Conservation (phyloP, 2,888 invertebrate species). For the Tupiocoris notatus region DNA sequence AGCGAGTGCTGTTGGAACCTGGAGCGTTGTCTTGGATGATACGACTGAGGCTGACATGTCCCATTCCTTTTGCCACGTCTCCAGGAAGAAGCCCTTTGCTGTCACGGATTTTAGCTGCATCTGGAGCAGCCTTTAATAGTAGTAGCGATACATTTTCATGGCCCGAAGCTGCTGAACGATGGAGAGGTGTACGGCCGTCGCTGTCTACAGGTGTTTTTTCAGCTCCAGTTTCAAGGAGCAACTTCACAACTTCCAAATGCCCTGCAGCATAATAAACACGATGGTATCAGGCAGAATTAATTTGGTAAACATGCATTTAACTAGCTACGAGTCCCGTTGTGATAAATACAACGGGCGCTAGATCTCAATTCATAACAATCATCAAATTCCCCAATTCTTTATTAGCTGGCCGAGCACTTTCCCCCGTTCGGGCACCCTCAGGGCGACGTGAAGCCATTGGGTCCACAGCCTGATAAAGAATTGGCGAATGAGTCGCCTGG, state of each 20-base stretch:
- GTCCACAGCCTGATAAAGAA: too few species aligned
- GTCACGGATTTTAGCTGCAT: conserved; percentile 37
- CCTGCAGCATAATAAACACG: too few species aligned
- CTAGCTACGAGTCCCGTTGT: too few species aligned
- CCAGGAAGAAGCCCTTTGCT: conserved; percentile 41
- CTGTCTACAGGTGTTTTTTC: conserved; percentile 65
- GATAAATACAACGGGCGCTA: too few species aligned
- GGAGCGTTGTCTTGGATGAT: conserved; percentile 2
- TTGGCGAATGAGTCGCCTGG: too few species aligned
- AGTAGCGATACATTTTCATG: conserved; percentile 35
- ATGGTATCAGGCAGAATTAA: too few species aligned
- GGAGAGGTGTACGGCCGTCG: conserved; percentile 78
- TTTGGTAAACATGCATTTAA: too few species aligned
- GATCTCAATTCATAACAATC: too few species aligned
- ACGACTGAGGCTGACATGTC: not conserved
- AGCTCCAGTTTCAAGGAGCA: conserved; percentile 66
- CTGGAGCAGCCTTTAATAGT: conserved; percentile 37
- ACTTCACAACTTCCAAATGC: conserved; percentile 64
- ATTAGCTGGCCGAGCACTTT: too few species aligned
- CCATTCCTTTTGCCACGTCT: not conserved
- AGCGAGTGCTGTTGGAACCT: not conserved
- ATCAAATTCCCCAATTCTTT: too few species aligned
- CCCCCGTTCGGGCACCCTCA: too few species aligned
- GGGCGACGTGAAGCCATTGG: too few species aligned
- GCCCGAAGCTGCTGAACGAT: conserved; percentile 60